Evolutionary conservation across 2,113 vertebrate species (phyloP).

Genomic region (Azemiops feae): DNA sequence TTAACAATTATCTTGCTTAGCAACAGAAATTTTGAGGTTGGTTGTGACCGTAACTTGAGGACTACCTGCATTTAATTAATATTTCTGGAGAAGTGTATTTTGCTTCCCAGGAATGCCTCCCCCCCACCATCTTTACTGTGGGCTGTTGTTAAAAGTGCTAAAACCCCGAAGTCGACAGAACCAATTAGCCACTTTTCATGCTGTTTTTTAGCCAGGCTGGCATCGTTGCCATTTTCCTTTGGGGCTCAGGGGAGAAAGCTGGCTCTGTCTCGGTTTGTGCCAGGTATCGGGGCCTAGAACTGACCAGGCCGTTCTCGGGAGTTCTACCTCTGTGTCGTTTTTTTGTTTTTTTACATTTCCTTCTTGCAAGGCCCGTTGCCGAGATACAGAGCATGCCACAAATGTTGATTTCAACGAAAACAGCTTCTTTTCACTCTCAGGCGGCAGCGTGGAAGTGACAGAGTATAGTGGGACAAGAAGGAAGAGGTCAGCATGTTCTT

Average conservation of each 20-base stretch:
- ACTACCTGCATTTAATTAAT: neutral
- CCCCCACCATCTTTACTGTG: neutral
- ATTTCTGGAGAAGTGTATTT: neutral
- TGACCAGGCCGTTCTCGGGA: constrained; percentile 56
- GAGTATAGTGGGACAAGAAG: constrained; percentile 9
- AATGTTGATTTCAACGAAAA: constrained; percentile 64
- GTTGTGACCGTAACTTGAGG: too few species aligned
- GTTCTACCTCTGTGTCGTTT: constrained; percentile 32
- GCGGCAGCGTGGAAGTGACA: constrained; percentile 30
- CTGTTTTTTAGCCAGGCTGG: constrained; percentile 28
- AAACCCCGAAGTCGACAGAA: constrained; percentile 21
- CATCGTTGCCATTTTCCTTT: neutral
- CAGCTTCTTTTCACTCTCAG: constrained; percentile 50
- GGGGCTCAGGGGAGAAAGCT: neutral
- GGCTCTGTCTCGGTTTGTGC: constrained; percentile 38
- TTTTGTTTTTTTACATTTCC: neutral
- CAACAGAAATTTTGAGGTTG: too few species aligned
- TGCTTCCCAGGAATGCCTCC: neutral
- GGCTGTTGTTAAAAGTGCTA: neutral
- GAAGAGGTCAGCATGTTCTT: constrained; percentile 1
- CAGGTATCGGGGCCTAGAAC: constrained; percentile 52
- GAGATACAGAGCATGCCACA: constrained; percentile 48
- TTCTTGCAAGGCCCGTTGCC: constrained; percentile 53
- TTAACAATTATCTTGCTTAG: too few species aligned
- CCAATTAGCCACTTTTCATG: constrained; percentile 33